Evolutionary conservation across 2,888 invertebrate species (phyloP).

Genomic region (Drosophila cognata): DNA sequence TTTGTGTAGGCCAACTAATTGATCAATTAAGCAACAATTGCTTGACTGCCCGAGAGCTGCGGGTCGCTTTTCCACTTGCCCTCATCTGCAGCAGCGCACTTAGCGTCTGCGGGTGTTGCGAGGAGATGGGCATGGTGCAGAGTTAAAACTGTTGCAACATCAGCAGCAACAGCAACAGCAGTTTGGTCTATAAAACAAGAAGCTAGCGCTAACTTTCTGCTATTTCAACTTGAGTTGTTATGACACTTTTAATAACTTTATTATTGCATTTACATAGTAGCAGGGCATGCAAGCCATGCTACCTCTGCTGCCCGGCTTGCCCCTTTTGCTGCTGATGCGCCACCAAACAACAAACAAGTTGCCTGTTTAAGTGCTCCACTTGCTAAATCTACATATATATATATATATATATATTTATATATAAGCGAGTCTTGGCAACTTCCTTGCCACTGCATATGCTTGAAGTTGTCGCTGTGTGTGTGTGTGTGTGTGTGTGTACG

Average conservation of each 20-base stretch:
- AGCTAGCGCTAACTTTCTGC: constrained; percentile 69
- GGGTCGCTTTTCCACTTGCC: constrained; percentile 52
- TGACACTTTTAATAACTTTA: constrained; percentile 85
- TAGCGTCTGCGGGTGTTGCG: constrained; percentile 11
- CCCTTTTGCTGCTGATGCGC: constrained; percentile 10
- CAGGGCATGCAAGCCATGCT: constrained; percentile 52
- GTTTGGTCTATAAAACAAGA: constrained; percentile 59
- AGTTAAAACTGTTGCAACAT: constrained; percentile 30
- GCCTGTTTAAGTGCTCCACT: constrained; percentile 56
- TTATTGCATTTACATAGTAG: constrained; percentile 83
- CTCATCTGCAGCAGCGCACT: constrained; percentile 41
- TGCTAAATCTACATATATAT: not conserved
- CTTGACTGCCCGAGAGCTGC: constrained; percentile 65
- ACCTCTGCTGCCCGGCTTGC: not conserved
- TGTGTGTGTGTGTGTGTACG: constrained; percentile 36
- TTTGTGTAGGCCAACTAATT: constrained; percentile 72
- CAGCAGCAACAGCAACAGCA: constrained; percentile 23
- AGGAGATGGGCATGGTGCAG: not conserved
- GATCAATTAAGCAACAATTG: constrained; percentile 79
- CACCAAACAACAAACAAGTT: constrained; percentile 55
- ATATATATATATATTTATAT: constrained; percentile 10
- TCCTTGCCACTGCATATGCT: constrained; percentile 64
- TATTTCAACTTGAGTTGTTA: constrained; percentile 82
- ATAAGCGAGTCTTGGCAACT: constrained; percentile 25
- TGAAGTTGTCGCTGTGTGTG: constrained; percentile 40